phyloP scores from a whole-genome alignment of 2,113 vertebrate species.

The Phalacrocorax carbo region DNA sequence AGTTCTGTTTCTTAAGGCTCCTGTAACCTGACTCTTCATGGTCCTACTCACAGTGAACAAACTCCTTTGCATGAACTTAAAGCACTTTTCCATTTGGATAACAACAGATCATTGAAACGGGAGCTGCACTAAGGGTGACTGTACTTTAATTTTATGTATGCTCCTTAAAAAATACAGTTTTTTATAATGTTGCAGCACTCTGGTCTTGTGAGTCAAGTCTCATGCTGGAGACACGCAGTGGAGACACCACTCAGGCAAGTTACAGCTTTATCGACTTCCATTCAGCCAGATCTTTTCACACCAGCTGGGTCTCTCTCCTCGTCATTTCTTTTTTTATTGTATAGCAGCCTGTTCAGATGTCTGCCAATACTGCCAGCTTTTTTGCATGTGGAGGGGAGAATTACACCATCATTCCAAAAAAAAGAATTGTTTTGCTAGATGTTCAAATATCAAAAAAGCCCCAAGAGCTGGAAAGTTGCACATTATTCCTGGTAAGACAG shows the following conservation, averaged over 20 bases:
- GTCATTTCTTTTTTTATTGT: not conserved
- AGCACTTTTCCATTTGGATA: not conserved
- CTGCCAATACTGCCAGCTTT: conserved; percentile 20
- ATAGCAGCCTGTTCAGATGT: conserved; percentile 8
- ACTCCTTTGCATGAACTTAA: not conserved
- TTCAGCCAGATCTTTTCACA: conserved; percentile 23
- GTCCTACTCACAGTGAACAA: not conserved
- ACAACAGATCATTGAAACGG: not conserved
- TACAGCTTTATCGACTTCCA: not conserved
- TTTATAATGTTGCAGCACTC: not conserved
- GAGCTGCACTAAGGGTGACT: not conserved
- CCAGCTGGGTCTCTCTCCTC: conserved; percentile 14
- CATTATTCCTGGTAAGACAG: not conserved
- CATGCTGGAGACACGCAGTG: not conserved
- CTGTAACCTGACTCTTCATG: not conserved
- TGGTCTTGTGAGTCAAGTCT: not conserved
- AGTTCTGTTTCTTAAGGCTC: not conserved
- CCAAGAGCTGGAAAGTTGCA: not conserved
- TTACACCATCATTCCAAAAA: not conserved
- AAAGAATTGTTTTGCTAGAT: not conserved
- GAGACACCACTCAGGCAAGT: not conserved
- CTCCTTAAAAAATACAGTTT: not conserved
- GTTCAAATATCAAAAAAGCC: not conserved
- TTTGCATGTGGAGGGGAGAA: conserved; percentile 13
- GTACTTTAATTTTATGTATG: not conserved